These are phyloP conservation scores for Daubentonia madagascariensis DNA, from an alignment of 2,113 vertebrate genomes.

Conservation along the genomic window DNA sequence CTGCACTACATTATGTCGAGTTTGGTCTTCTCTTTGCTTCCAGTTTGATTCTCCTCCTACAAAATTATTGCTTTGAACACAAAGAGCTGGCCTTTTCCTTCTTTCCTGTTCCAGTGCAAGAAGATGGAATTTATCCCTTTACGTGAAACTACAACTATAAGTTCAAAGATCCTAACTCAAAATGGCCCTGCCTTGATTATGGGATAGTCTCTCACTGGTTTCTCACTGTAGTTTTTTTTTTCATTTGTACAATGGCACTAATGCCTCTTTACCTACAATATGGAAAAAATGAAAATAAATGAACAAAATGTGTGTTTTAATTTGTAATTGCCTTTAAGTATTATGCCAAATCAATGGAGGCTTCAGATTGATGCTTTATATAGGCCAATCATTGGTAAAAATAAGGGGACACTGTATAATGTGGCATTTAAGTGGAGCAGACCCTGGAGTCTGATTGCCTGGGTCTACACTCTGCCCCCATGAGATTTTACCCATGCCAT, in stretches of 20 bases:
- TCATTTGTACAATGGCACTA: neutral
- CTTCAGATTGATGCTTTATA: neutral
- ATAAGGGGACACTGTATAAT: neutral
- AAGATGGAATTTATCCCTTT: conserved; percentile 22
- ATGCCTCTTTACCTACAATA: neutral
- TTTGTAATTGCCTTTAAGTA: neutral
- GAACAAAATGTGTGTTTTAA: neutral
- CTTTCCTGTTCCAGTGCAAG: neutral
- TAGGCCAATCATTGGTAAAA: neutral
- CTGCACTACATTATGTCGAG: neutral
- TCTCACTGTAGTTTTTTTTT: neutral
- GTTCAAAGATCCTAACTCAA: neutral
- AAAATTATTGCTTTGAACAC: conserved; percentile 41
- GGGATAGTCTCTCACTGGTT: neutral
- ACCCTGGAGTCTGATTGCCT: too few relatives aligned
- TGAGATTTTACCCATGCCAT: neutral
- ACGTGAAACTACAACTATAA: conserved; percentile 11
- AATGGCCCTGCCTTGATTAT: neutral
- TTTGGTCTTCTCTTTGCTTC: neutral
- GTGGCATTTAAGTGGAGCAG: neutral
- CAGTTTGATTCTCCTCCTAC: conserved; percentile 25
- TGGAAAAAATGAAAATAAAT: neutral
- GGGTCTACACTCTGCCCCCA: fast-evolving
- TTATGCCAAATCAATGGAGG: neutral
- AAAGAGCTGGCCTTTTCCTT: conserved; percentile 2